phyloP scores from a whole-genome alignment of 2,797 vertebrate genomes.

The Etheostoma nigrum region DNA sequence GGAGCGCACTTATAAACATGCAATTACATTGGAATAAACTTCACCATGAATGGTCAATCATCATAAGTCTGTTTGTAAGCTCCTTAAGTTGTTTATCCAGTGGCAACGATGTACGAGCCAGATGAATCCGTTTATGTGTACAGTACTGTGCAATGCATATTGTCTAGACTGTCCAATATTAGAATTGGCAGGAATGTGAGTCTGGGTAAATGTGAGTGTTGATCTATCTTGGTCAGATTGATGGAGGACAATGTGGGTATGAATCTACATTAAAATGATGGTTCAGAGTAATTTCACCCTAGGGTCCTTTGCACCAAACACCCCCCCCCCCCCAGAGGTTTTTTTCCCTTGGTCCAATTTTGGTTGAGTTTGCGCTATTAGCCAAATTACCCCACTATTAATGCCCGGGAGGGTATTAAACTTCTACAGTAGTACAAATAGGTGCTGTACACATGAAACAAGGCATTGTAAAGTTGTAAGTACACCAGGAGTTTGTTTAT shows the following conservation, averaged over 20 bases:
- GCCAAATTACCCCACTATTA: too few species aligned
- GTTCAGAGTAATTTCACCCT: too few species aligned
- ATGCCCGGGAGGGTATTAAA: too few species aligned
- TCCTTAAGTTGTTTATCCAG: constrained; percentile 33
- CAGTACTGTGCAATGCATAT: constrained; percentile 18
- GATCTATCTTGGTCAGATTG: not conserved
- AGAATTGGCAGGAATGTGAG: constrained; percentile 4
- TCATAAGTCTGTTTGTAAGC: constrained; percentile 42
- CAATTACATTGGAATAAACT: constrained; percentile 54
- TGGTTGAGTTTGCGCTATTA: too few species aligned
- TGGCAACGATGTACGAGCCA: constrained; percentile 18
- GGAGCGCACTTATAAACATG: constrained; percentile 39
- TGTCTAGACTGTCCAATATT: constrained; percentile 39
- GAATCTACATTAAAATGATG: not conserved
- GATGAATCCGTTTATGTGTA: constrained; percentile 14
- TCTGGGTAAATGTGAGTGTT: not conserved
- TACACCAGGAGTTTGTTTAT: too few species aligned
- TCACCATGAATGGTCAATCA: constrained; percentile 23
- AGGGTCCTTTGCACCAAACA: too few species aligned
- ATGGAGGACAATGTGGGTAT: not conserved
- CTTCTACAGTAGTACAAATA: too few species aligned
- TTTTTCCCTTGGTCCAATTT: too few species aligned
- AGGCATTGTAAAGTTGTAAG: too few species aligned
- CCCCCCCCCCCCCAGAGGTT: too few species aligned
- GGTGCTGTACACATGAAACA: too few species aligned